Evolutionary conservation across 2,113 vertebrate genomes (phyloP), one percentile per base, ranked within the genome.

Genomic region (Electrona antarctica): DNA sequence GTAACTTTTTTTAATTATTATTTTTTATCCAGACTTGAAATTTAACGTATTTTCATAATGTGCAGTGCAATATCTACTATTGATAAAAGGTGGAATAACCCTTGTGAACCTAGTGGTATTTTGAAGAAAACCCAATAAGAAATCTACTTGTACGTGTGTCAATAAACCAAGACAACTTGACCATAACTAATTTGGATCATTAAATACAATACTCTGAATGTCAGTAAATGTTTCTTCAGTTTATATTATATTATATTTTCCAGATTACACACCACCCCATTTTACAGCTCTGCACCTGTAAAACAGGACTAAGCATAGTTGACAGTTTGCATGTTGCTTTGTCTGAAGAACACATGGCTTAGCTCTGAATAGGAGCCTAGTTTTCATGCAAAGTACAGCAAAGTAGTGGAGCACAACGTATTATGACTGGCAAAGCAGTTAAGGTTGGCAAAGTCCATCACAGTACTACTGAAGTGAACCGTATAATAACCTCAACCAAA

Each of bases 21-120:
- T n/a, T 41, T 41, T 41, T 41, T 41, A 57, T 57, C 15, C 55
- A 82, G 74, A 84, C 80, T 86, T 88, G 82, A 89, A 83, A 70
- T 56, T 55, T 81, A 77, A 67, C 46, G 59, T 51, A 41, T 66
- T 67, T 51, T 69, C 33, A 64, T 47, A 29, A 83, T 66, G 81
- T 85, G 76, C 83, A 66, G 81, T 85, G 76, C 83, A 90, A 80
- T 89, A 85, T 84, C 33, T 77, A 71, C 59, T 72, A 67, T 60
- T 56, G 57, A 71, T 56, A 52, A 73, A 60, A 75, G 47, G 48
- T 69, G 50, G 70, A 74, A 78, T 11, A 78, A 63, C 60, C 75
- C 50, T 51, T n/a, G 1, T 65, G 65, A 65, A 41, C 33, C 46
- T 10, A 66, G 51, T 75, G 45, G 50, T 61, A 60, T 77, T 60